A percentile compares a stretch with the other conserved stretches of the same genome.
These are phyloP conservation scores for Hydrocynus forskahlii DNA, from an alignment of 2,797 vertebrate genomes.

Conservation along the genomic window DNA sequence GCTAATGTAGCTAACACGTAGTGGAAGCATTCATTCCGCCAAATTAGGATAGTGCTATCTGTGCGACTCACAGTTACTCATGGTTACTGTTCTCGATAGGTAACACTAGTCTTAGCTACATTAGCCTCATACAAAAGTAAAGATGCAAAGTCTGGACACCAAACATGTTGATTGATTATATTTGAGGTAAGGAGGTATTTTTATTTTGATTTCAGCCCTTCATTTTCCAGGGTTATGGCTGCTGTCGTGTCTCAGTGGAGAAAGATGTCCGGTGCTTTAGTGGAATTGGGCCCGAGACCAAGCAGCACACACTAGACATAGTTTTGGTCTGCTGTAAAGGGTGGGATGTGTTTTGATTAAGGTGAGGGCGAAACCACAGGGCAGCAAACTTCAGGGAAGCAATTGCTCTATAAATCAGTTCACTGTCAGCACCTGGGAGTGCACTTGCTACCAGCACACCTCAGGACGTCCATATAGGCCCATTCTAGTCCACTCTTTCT, in stretches of 20 bases:
- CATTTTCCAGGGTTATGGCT: not conserved
- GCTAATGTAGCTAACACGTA: too few species aligned
- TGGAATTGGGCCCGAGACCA: conserved; percentile 16
- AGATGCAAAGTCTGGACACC: too few species aligned
- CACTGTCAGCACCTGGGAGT: conserved; percentile 16
- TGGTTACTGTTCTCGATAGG: too few species aligned
- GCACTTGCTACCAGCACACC: conserved; percentile 2
- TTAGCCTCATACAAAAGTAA: too few species aligned
- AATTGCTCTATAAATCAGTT: conserved; percentile 26
- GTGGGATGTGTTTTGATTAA: conserved; percentile 39
- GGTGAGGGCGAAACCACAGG: conserved; percentile 40
- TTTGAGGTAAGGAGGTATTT: too few species aligned
- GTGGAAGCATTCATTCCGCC: too few species aligned
- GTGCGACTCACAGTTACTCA: too few species aligned
- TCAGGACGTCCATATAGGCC: not conserved
- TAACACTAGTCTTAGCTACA: too few species aligned
- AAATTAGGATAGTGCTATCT: too few species aligned
- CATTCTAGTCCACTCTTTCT: not conserved
- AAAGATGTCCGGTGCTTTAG: not conserved
- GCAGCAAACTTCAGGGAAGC: conserved; percentile 27
- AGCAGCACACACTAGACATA: conserved; percentile 30
- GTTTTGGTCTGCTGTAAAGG: conserved; percentile 30
- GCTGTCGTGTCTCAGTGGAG: not conserved
- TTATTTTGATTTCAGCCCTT: not conserved
- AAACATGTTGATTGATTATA: too few species aligned